These are phyloP conservation scores for Eupithecia inturbata DNA, from an alignment of 2,888 invertebrate genomes.

Conservation along the genomic window DNA sequence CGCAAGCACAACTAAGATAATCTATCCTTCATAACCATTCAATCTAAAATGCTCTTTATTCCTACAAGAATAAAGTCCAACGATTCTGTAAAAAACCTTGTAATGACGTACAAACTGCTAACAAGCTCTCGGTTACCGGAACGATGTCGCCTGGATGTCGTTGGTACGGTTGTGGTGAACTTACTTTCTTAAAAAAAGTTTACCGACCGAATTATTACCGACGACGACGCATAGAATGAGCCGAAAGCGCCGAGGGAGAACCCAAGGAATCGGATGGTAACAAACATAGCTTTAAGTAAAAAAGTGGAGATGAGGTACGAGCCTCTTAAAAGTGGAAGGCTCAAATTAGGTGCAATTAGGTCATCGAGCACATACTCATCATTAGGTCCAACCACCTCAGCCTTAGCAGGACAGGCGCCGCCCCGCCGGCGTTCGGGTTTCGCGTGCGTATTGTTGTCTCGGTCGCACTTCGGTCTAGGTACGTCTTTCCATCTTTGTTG, in stretches of 20 bases:
- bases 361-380: too few species aligned
- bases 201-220: background rate
- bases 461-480: too few species aligned
- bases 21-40: background rate
- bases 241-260: background rate
- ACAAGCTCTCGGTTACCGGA: constrained; percentile 26
- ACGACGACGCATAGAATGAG: background rate
- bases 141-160: constrained; percentile 26
- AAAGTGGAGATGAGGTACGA: too few species aligned
- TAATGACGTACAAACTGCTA: constrained; percentile 23
- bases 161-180: constrained; percentile 16
- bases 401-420: too few species aligned
- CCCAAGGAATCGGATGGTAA: background rate
- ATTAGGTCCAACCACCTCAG: too few species aligned
- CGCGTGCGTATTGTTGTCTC: too few species aligned
- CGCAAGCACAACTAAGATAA: background rate
- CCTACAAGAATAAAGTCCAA: constrained; percentile 5
- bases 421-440: too few species aligned
- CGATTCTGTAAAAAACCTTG: background rate
- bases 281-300: too few species aligned
- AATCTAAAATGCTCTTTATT: constrained; percentile 14
- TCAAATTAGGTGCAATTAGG: too few species aligned
- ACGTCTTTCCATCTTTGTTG: too few species aligned
- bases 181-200: background rate
- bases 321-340: too few species aligned